phyloP scores from a whole-genome alignment of 2,888 invertebrate genomes.

The Eristalinus aeneus region DNA sequence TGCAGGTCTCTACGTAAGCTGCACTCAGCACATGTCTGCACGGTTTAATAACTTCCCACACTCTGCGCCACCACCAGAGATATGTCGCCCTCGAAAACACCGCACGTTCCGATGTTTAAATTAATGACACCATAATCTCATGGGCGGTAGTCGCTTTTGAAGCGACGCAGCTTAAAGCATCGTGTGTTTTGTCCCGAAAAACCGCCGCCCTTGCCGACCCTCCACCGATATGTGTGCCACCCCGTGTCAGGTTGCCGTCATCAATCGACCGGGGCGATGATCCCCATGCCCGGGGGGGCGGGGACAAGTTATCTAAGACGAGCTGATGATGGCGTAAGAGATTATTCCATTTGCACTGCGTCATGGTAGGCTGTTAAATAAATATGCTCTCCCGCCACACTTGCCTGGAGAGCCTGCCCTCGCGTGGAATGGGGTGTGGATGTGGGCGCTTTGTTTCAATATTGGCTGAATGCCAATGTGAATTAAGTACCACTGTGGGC shows the following conservation, averaged over 20 bases:
- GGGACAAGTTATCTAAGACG: background rate
- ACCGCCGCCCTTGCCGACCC: background rate
- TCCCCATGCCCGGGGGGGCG: background rate
- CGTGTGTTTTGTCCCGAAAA: background rate
- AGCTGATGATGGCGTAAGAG: slow-evolving; percentile 8
- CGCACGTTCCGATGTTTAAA: background rate
- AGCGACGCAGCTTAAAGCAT: background rate
- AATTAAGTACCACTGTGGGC: background rate
- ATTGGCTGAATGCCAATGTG: background rate
- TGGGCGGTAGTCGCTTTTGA: background rate
- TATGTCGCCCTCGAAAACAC: background rate
- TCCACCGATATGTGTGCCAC: background rate
- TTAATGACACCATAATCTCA: background rate
- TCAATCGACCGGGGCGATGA: background rate
- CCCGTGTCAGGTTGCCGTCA: background rate
- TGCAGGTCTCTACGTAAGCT: background rate
- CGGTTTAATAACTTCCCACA: background rate
- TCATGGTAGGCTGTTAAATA: background rate
- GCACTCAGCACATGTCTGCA: background rate
- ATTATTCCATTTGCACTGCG: slow-evolving; percentile 12
- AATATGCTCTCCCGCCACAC: background rate
- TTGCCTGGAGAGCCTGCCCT: background rate
- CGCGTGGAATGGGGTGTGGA: background rate
- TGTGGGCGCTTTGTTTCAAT: background rate
- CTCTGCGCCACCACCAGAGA: background rate